A percentile compares a stretch with the other conserved stretches of the same genome.
Conservation (phyloP, 2,113 vertebrate species). For the Catagonus wagneri region DNA sequence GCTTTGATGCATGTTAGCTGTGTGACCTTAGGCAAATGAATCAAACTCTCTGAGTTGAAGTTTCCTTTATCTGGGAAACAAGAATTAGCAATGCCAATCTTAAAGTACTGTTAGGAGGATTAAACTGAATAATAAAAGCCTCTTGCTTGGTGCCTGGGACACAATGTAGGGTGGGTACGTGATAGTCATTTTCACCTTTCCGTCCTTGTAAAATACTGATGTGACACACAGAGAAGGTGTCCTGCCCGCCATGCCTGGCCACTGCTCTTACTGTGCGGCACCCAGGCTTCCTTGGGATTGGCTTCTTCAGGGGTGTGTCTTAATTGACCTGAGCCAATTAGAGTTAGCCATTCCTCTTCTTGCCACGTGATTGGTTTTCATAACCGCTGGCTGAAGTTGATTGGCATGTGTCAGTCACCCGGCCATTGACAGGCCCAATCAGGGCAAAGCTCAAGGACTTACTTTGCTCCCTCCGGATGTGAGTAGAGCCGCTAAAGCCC, state of each 20-base stretch:
- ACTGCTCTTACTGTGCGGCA: accelerated
- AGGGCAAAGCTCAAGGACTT: background rate
- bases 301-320: background rate
- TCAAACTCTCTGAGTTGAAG: background rate
- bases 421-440: background rate
- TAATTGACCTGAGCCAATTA: background rate
- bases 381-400: background rate
- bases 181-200: background rate
- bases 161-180: accelerated
- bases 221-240: background rate
- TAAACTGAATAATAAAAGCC: background rate
- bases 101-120: background rate
- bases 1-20: background rate
- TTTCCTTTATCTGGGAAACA: background rate
- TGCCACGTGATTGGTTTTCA: background rate
- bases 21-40: background rate
- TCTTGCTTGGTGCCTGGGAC: background rate
- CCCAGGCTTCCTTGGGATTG: background rate
- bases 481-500: background rate
- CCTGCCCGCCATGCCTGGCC: accelerated
- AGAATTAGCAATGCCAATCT: background rate
- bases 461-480: background rate
- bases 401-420: background rate
- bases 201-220: accelerated
- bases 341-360: background rate